phyloP scores from a whole-genome alignment of 2,113 vertebrate species.

The Holacanthus passer region DNA sequence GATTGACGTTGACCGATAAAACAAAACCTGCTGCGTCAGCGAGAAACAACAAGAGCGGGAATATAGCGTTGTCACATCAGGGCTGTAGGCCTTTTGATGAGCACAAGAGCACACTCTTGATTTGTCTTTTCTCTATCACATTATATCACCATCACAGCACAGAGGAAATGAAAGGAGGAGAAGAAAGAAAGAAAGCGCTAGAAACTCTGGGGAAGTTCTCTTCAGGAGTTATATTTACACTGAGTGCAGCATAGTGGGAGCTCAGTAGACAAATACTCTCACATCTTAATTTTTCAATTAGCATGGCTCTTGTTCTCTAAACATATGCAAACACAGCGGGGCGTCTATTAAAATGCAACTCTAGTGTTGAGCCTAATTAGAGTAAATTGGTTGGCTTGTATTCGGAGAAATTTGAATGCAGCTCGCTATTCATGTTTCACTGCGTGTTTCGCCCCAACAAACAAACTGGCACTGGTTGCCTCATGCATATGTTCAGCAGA shows the following conservation, averaged over 20 bases:
- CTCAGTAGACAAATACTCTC: conserved; percentile 79
- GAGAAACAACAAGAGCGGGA: conserved; percentile 13
- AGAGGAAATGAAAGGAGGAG: neutral
- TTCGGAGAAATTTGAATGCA: conserved; percentile 80
- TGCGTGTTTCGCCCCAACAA: conserved; percentile 68
- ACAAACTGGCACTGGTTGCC: conserved; percentile 63
- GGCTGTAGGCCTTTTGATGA: neutral
- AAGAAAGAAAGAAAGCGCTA: conserved; percentile 24
- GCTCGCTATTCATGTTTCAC: conserved; percentile 69
- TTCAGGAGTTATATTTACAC: conserved; percentile 71
- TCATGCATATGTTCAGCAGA: conserved; percentile 61
- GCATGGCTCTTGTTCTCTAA: conserved; percentile 84
- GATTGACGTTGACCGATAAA: conserved; percentile 41
- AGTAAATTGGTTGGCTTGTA: conserved; percentile 83
- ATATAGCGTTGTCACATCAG: neutral
- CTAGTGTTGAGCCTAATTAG: conserved; percentile 85
- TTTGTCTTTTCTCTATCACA: neutral
- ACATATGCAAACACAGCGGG: conserved; percentile 87
- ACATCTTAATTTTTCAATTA: conserved; percentile 89
- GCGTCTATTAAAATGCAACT: conserved; percentile 86
- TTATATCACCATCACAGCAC: conserved; percentile 18
- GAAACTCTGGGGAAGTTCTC: conserved; percentile 48
- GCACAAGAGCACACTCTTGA: neutral
- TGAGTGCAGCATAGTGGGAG: conserved; percentile 67
- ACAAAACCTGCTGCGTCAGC: conserved; percentile 30